Base-by-base conservation (phyloP, 1,140 invertebrate species). In the Coenobita brevimanus region DNA sequence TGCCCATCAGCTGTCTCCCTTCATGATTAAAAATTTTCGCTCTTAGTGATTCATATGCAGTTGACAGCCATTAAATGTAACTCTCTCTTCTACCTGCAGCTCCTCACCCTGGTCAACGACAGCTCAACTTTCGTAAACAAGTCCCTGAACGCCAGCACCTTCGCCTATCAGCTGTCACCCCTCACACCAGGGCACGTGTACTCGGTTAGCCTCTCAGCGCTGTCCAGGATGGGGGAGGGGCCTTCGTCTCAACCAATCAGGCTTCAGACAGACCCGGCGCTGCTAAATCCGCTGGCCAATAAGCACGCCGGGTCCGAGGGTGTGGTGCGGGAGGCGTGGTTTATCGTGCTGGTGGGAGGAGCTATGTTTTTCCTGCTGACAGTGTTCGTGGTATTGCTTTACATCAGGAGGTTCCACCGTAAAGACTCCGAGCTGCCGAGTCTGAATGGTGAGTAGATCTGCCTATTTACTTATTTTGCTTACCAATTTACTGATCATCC, bases 301-400 rank as follows among this genome's bases (percentile, higher is more conserved):
- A 73, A 83, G 3, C 87, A 89, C 73, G 88, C 90, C 17, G 84
- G 85, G 3, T 89, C 90, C 2, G 88, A 89, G 71, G 90, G 90
- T 36, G 88, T 90, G 50, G 88, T 90, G 27, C 57, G 88, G 33
- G 90, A 90, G 69, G 90, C 88, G 0, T 90, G 90, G 90, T 90
- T 90, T 54, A 90, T 90, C 50, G 88, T 90, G 46, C 80, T 90
- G 30, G 88, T 90, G 38, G 90, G 88, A n/a, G 90, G 83, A 10
- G 88, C 90, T 30, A 90, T 90, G 90, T 90, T 90, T 75, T 88
- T 89, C 88, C 69, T 89, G 2, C 50, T 90, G 67, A 60, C 89
- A 17, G 82, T 90, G 36, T 83, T 89, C 15, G 84, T 90, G n/a
- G 84, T 90, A n/a, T 78, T 90, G 2, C 87, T 90, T n/a, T 90